Percentiles rank a stretch among this genome's conserved stretches.
phyloP scores from a whole-genome alignment of 2,113 vertebrate species.

The Progne subis region DNA sequence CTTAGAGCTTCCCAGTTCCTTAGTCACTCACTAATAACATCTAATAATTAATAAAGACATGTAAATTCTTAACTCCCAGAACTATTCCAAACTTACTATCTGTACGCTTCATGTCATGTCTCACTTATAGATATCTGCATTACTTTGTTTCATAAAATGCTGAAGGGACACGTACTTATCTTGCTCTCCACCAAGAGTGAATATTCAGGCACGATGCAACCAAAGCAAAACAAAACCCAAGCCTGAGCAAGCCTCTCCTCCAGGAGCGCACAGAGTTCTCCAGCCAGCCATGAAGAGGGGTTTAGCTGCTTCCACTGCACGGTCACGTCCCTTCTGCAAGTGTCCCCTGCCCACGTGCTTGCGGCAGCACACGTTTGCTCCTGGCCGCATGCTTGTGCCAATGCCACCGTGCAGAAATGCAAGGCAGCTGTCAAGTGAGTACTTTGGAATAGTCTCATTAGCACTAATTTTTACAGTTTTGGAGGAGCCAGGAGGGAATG shows the following conservation, averaged over 20 bases:
- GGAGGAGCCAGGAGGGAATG: background rate
- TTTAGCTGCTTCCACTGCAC: background rate
- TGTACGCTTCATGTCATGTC: conserved; percentile 64
- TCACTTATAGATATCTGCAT: conserved; percentile 71
- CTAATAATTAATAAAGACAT: conserved; percentile 78
- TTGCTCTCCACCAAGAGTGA: conserved; percentile 25
- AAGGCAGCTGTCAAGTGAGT: background rate
- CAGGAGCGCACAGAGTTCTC: background rate
- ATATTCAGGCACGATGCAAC: conserved; percentile 13
- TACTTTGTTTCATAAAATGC: conserved; percentile 69
- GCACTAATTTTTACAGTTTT: background rate
- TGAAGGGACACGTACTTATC: conserved; percentile 63
- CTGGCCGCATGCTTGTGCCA: fast-evolving
- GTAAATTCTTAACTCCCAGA: conserved; percentile 77
- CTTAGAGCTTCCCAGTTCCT: conserved; percentile 74
- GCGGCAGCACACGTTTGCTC: fast-evolving
- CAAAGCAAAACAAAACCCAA: background rate
- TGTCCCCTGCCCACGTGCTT: fast-evolving
- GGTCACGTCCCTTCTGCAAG: background rate
- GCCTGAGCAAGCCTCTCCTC: background rate
- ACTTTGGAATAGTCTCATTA: background rate
- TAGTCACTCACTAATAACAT: conserved; percentile 75
- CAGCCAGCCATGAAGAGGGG: background rate
- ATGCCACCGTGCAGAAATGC: background rate
- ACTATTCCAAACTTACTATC: conserved; percentile 73